A percentile compares a stretch with the other conserved stretches of the same genome.
Evolutionary conservation across 2,888 invertebrate species (phyloP).

Genomic region (Clusia tigrina): DNA sequence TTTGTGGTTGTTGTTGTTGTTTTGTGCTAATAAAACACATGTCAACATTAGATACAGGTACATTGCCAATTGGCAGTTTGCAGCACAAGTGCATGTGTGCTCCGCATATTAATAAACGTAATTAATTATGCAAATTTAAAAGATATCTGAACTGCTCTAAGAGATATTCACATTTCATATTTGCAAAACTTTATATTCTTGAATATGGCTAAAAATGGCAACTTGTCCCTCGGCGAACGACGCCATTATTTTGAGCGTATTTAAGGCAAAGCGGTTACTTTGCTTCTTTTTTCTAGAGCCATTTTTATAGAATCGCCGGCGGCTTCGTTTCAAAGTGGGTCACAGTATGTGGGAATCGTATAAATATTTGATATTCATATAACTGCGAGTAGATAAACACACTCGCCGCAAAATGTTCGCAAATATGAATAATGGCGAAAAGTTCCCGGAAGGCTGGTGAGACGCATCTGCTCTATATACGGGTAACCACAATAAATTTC

Average conservation of each 20-base stretch:
- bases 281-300: neutral
- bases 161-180: neutral
- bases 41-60: no score
- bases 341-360: slow-evolving; percentile 9
- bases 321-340: slow-evolving; percentile 1
- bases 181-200: slow-evolving; percentile 7
- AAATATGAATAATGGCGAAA: no score
- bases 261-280: neutral
- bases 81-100: no score
- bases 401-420: neutral
- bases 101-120: no score
- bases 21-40: no score
- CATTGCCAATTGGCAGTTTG: no score
- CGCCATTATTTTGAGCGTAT: neutral
- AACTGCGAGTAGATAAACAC: no score
- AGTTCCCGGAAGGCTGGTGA: no score
- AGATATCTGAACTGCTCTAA: neutral
- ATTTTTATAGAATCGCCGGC: neutral
- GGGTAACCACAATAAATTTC: no score
- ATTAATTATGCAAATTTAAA: neutral
- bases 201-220: slow-evolving; percentile 5
- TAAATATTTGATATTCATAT: neutral
- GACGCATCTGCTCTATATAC: no score
- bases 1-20: no score
- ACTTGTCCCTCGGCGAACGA: neutral